phyloP scores from a whole-genome alignment of 2,888 invertebrate genomes.

The Aromia moschata region DNA sequence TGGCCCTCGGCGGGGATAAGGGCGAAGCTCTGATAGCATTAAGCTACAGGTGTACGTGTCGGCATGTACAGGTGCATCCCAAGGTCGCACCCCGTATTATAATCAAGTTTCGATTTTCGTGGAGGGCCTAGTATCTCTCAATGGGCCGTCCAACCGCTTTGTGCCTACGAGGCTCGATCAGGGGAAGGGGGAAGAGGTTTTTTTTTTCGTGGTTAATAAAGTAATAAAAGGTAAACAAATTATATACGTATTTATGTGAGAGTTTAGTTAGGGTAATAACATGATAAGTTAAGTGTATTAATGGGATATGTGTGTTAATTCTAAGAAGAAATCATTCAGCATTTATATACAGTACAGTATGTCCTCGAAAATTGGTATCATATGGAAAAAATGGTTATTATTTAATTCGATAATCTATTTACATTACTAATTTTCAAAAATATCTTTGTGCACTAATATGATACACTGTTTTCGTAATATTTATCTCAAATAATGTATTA shows the following conservation, averaged over 20 bases:
- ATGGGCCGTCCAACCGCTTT: slow-evolving; percentile 32
- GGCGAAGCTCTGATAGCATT: slow-evolving; percentile 36
- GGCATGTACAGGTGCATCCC: slow-evolving; percentile 58
- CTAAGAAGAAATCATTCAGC: no score
- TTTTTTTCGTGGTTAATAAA: background rate
- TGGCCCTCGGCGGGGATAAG: slow-evolving; percentile 29
- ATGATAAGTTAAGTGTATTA: background rate
- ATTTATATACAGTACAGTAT: no score
- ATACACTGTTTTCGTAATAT: no score
- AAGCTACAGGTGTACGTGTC: slow-evolving; percentile 56
- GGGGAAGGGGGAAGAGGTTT: background rate
- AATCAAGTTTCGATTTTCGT: slow-evolving; percentile 42
- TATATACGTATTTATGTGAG: background rate
- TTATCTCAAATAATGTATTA: no score
- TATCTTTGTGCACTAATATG: no score
- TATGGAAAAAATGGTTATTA: no score
- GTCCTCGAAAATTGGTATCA: no score
- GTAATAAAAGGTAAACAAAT: background rate
- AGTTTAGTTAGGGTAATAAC: slow-evolving; percentile 1
- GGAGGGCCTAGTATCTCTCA: slow-evolving; percentile 21
- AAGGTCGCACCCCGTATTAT: slow-evolving; percentile 52
- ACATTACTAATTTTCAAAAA: no score
- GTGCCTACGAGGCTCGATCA: slow-evolving; percentile 9
- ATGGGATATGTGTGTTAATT: no score
- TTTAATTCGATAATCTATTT: no score